Evolutionary conservation across 2,888 invertebrate genomes (phyloP).

Genomic region (Pristionchus maxplancki): DNA sequence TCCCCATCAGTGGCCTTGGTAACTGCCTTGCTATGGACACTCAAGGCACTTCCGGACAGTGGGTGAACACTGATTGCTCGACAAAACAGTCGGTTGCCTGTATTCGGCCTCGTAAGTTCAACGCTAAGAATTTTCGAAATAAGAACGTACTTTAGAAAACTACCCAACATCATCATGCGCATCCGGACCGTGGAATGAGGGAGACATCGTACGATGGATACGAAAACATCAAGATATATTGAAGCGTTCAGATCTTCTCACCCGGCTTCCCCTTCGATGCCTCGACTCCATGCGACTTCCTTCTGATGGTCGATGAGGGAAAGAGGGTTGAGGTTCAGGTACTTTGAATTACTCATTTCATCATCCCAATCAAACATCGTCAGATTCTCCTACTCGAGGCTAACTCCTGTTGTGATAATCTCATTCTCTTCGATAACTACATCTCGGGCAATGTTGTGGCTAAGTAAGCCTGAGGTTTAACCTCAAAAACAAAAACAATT

Average conservation of each 20-base stretch:
- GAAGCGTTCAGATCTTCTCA: neutral
- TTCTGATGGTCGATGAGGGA: neutral
- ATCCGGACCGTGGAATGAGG: neutral
- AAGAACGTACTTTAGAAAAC: neutral
- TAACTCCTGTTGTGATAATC: neutral
- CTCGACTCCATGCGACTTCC: neutral
- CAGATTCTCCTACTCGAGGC: neutral
- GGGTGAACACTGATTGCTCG: neutral
- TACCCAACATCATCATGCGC: neutral
- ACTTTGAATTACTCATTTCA: too few species aligned
- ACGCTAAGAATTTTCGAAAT: neutral
- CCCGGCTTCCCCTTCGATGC: neutral
- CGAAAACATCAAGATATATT: neutral
- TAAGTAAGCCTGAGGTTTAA: neutral
- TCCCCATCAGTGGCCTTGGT: neutral
- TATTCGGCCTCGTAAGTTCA: neutral
- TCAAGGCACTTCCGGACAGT: neutral
- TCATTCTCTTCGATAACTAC: neutral
- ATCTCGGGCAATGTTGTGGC: neutral
- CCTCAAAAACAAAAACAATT: too few species aligned
- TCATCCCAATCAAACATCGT: too few species aligned
- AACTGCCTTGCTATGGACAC: neutral
- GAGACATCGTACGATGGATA: neutral
- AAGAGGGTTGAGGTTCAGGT: neutral
- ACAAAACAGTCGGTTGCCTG: neutral